Conservation (phyloP, 1,140 invertebrate genomes). For the Euwallacea similis region DNA sequence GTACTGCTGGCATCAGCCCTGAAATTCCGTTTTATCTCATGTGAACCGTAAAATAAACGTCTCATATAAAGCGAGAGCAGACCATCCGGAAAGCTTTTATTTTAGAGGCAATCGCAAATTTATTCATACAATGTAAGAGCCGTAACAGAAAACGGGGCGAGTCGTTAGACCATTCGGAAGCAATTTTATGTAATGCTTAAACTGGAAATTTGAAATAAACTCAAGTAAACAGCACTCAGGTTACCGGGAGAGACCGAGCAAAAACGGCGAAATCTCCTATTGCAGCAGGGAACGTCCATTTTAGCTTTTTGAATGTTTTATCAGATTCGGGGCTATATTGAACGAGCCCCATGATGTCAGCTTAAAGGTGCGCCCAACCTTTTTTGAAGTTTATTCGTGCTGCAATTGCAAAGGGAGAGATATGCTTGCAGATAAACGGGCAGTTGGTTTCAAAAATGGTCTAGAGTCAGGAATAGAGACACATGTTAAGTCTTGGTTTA, state of each 20-base stretch:
- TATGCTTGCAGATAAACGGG: not conserved
- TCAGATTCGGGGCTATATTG: not conserved
- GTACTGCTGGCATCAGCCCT: constrained; percentile 56
- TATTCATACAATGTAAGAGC: constrained; percentile 13
- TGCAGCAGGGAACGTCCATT: not conserved
- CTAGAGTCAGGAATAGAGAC: not conserved
- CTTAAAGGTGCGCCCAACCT: not conserved
- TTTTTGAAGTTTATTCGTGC: not conserved
- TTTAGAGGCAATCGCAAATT: constrained; percentile 8
- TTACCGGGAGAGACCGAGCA: not conserved
- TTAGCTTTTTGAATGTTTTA: constrained; percentile 8
- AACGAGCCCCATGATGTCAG: too few species aligned
- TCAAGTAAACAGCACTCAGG: constrained; percentile 2
- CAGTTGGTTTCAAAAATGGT: not conserved
- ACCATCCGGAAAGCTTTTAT: not conserved
- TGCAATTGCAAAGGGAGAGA: not conserved
- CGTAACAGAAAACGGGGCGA: constrained; percentile 1
- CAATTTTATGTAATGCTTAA: constrained; percentile 13
- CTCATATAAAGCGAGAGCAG: not conserved
- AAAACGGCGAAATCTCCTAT: not conserved
- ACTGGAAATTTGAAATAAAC: constrained; percentile 10
- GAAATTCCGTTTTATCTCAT: constrained; percentile 9
- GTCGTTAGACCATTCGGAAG: constrained; percentile 1
- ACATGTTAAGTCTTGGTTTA: too few species aligned
- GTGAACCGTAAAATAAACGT: constrained; percentile 1